A percentile compares a stretch with the other conserved stretches of the same genome.
Evolutionary conservation across 2,113 vertebrate genomes (phyloP).

Genomic region (Miniopterus natalensis): DNA sequence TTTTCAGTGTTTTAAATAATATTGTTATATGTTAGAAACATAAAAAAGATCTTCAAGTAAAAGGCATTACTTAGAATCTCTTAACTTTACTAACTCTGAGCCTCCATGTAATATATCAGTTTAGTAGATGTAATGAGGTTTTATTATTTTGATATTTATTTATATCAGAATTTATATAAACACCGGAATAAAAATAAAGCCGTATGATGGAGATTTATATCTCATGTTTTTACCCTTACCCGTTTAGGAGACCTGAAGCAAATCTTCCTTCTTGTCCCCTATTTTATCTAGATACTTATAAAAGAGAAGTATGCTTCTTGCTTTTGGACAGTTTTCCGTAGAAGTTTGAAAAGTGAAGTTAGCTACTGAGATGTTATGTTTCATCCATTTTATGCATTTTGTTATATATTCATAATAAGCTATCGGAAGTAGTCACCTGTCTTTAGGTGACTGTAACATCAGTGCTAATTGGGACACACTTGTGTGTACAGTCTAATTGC

Average conservation of each 20-base stretch:
- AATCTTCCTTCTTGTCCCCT: not conserved
- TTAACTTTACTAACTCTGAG: conserved; percentile 23
- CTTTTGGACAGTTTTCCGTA: not conserved
- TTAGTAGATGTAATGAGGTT: conserved; percentile 34
- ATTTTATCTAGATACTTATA: not conserved
- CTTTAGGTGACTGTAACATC: not conserved
- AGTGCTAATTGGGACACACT: conserved; percentile 39
- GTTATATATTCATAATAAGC: not conserved
- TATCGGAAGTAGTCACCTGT: not conserved
- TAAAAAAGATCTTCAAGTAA: not conserved
- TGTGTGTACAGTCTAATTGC: conserved; percentile 69
- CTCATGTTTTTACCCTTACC: not conserved
- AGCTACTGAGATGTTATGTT: not conserved
- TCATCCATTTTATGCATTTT: not conserved
- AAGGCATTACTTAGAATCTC: not conserved
- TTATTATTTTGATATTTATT: conserved; percentile 62
- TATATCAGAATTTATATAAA: conserved; percentile 30
- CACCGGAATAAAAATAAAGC: conserved; percentile 2
- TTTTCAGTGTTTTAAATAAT: conserved; percentile 38
- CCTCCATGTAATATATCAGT: not conserved
- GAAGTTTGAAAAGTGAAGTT: conserved; percentile 41
- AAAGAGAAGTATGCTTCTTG: not conserved
- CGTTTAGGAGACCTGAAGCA: not conserved
- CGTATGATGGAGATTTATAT: not conserved
- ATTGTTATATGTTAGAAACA: conserved; percentile 25